Evolutionary conservation across 2,888 invertebrate genomes (phyloP), one percentile per base, ranked within the genome.

Genomic region (Pristionchus exspectatus): DNA sequence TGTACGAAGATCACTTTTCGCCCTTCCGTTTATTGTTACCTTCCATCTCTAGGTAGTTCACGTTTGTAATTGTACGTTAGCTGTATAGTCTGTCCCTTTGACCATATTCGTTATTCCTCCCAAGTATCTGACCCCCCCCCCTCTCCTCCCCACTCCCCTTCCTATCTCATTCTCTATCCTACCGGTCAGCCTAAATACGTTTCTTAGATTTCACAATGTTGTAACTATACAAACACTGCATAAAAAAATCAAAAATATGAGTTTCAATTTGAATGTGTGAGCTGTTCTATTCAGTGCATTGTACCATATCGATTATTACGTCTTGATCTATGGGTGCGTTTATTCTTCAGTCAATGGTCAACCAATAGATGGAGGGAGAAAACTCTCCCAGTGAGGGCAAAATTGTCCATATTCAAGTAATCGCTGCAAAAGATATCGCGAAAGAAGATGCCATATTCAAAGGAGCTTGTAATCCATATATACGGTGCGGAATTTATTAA

Each of bases 161-260:
- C 24, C 56, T 85, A 59, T 85, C 63, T 85, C 85, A 59, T 85
- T 85, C 38, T 77, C 77, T 24, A 38, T 44, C 50, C n/a, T 77
- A 77, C 77, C 77, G 77, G 77, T 77, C 77, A 77, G 77, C 44
- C 77, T 77, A 77, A 77, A 77, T 50, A 77, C 10, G 77, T 77
- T 77, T 38, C 7, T 24, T 44, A 77, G 77, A 77, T 77, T 77
- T 77, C 38, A 44, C 44, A 5, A 18, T 44, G 44, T 77, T 77
- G 77, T 77, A 77, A 74, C 38, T 44, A 77, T 77, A 50, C 77
- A 74, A 14, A 24, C 38, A 44, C 24, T 77, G 77, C 33, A 77
- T 77, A 77, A 77, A 77, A 16, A 72, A 38, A 14, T 77, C 1
- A 21, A 77, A 69, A 4, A 9, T 44, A 44, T 77, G 21, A 16